phyloP scores from a whole-genome alignment of 2,113 vertebrate genomes.

The Dendropsophus ebraccatus region DNA sequence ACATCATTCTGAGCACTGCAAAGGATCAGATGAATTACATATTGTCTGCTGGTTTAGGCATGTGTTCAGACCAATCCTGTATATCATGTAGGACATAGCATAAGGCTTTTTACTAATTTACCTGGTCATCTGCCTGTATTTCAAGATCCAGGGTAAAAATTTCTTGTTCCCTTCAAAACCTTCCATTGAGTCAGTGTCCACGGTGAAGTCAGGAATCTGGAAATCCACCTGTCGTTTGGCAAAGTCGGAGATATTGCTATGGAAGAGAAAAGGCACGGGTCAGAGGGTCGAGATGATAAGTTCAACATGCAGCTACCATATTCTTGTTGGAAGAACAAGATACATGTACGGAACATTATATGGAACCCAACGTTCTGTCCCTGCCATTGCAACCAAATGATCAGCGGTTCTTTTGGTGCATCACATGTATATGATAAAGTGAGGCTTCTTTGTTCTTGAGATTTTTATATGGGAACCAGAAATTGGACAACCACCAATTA shows the following conservation, averaged over 20 bases:
- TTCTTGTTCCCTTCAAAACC: slow-evolving; percentile 51
- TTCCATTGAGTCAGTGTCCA: neutral
- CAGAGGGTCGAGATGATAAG: neutral
- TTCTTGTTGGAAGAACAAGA: no score
- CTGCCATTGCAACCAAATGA: neutral
- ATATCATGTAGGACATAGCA: no score
- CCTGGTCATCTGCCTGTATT: slow-evolving; percentile 61
- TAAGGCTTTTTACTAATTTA: slow-evolving; percentile 54
- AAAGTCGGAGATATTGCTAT: slow-evolving; percentile 50
- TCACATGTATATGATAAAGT: neutral
- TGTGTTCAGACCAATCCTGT: no score
- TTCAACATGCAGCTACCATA: no score
- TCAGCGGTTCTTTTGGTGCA: neutral
- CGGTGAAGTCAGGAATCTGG: rapidly evolving
- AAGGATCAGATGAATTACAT: neutral
- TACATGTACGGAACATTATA: no score
- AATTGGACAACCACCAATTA: neutral
- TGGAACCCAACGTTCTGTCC: neutral
- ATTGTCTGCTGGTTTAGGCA: neutral
- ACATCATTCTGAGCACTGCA: slow-evolving; percentile 41
- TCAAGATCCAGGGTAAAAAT: slow-evolving; percentile 61
- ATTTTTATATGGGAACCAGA: neutral
- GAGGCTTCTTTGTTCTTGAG: neutral
- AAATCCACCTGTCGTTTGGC: slow-evolving; percentile 63
- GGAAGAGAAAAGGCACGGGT: neutral